phyloP scores from a whole-genome alignment of 2,888 invertebrate genomes.

The Drosophila mettleri region DNA sequence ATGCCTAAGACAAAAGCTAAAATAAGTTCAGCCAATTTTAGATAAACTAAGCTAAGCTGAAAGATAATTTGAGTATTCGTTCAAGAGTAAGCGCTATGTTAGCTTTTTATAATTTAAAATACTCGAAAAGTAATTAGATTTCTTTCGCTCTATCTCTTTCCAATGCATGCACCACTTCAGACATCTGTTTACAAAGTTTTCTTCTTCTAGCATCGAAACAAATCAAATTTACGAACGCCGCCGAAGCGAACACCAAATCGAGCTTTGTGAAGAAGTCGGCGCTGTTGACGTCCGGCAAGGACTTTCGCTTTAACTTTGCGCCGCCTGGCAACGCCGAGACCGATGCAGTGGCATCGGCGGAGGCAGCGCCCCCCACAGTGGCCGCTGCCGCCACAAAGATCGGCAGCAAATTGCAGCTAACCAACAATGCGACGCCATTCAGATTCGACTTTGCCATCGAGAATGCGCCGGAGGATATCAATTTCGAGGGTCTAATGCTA shows the following conservation, averaged over 20 bases:
- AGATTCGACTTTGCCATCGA: slow-evolving; percentile 88
- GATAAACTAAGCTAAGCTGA: too few species aligned
- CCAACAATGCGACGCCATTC: slow-evolving; percentile 86
- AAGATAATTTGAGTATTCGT: too few species aligned
- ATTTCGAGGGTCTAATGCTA: slow-evolving; percentile 67
- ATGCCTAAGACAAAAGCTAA: too few species aligned
- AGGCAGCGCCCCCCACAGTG: neutral
- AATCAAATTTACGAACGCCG: slow-evolving; percentile 86
- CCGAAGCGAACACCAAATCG: slow-evolving; percentile 87
- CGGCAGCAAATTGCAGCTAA: slow-evolving; percentile 21
- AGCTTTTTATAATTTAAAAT: too few species aligned
- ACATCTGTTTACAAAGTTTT: neutral
- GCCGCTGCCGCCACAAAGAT: neutral
- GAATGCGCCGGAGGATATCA: slow-evolving; percentile 60
- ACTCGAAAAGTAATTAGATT: too few species aligned
- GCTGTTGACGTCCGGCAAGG: slow-evolving; percentile 86
- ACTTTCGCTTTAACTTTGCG: slow-evolving; percentile 87
- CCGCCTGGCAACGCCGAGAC: slow-evolving; percentile 55
- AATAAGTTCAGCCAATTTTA: too few species aligned
- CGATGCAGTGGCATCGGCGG: neutral
- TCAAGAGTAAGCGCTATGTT: too few species aligned
- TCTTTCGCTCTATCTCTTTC: neutral
- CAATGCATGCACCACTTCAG: neutral
- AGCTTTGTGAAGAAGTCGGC: slow-evolving; percentile 89
- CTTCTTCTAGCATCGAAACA: slow-evolving; percentile 62